phyloP scores from a whole-genome alignment of 2,797 vertebrate genomes.

The Molossus molossus region DNA sequence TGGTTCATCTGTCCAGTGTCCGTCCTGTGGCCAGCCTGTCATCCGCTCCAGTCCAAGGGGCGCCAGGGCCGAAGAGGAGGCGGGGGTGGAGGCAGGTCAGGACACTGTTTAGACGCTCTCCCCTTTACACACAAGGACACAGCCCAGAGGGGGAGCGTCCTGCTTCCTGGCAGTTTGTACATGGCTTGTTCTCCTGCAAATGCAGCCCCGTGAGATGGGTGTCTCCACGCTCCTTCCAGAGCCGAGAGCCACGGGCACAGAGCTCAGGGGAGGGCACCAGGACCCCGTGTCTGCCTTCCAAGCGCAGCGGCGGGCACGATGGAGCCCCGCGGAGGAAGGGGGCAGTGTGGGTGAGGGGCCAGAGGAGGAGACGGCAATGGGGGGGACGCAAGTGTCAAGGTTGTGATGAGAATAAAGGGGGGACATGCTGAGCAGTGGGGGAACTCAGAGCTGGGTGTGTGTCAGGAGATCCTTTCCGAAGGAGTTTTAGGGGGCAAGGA shows the following conservation, averaged over 20 bases:
- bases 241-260: too few species aligned
- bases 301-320: fast-evolving
- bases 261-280: background rate
- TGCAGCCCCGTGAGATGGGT: background rate
- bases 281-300: background rate
- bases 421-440: background rate
- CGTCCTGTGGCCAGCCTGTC: background rate
- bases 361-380: background rate
- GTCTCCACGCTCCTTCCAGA: background rate
- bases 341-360: background rate
- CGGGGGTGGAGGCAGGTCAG: background rate
- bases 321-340: background rate
- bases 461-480: background rate
- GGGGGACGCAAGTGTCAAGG: background rate
- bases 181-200: background rate
- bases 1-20: too few species aligned
- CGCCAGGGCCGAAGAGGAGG: background rate
- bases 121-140: background rate
- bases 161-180: background rate
- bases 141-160: background rate
- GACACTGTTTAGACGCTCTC: background rate
- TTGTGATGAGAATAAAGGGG: background rate
- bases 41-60: background rate
- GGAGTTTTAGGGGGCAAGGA: background rate
- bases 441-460: background rate